phyloP scores from a whole-genome alignment of 2,888 invertebrate genomes.

The Cheilosia soror region DNA sequence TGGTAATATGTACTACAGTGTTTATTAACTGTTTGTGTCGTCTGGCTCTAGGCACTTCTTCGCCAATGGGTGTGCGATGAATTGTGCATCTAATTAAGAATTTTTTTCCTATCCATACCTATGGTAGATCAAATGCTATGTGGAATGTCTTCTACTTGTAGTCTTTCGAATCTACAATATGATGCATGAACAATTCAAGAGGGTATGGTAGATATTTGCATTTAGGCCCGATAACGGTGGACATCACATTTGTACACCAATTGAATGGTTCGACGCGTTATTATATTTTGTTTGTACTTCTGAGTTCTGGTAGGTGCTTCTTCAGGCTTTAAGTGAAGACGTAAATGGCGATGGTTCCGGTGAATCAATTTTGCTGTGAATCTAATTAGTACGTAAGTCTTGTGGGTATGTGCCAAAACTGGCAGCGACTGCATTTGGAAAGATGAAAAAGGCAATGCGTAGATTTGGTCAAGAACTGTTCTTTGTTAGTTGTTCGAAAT shows the following conservation, averaged over 20 bases:
- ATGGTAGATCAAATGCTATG: conserved; percentile 1
- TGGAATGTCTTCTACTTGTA: conserved; percentile 5
- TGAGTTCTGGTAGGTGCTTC: background rate
- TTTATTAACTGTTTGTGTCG: conserved; percentile 67
- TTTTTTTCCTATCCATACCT: conserved; percentile 10
- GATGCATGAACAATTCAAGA: conserved; percentile 47
- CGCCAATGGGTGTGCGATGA: conserved; percentile 53
- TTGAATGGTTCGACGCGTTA: conserved; percentile 46
- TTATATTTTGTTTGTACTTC: conserved; percentile 25
- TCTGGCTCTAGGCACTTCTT: conserved; percentile 35
- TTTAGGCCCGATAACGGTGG: conserved; percentile 64
- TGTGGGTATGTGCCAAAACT: conserved; percentile 27
- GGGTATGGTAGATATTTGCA: conserved; percentile 36
- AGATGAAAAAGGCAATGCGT: conserved; percentile 11
- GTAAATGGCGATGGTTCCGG: conserved; percentile 64
- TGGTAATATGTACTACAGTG: conserved; percentile 45
- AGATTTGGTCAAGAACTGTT: conserved; percentile 60
- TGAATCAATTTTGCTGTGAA: conserved; percentile 24
- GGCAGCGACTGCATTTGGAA: conserved; percentile 8
- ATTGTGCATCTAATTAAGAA: conserved; percentile 70
- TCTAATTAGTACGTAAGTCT: conserved; percentile 48
- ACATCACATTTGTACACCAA: conserved; percentile 28
- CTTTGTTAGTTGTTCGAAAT: conserved; percentile 29
- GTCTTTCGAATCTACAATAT: conserved; percentile 43
- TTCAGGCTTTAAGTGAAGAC: conserved; percentile 23